These are phyloP conservation scores for Schizaphis graminum DNA, from an alignment of 2,888 invertebrate species.

Conservation along the genomic window DNA sequence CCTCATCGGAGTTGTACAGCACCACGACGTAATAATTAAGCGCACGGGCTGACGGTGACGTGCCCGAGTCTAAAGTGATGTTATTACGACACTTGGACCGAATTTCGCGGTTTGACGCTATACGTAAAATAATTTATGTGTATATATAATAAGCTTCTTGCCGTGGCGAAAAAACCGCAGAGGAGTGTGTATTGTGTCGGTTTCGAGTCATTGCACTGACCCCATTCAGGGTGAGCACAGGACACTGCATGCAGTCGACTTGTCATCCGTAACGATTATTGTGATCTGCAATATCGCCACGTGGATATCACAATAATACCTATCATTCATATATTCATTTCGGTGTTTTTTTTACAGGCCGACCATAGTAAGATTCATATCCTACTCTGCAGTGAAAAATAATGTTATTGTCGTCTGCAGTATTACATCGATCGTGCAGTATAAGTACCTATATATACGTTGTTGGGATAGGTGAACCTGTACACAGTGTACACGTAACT, in stretches of 20 bases:
- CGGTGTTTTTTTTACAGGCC: background rate
- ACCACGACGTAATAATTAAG: background rate
- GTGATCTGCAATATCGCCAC: background rate
- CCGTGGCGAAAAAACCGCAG: background rate
- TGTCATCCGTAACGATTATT: background rate
- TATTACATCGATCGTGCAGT: background rate
- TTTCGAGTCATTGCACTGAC: slow-evolving; percentile 10
- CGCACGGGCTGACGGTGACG: background rate
- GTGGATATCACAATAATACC: background rate
- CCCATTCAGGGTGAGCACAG: slow-evolving; percentile 12
- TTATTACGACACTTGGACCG: background rate
- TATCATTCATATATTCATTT: background rate
- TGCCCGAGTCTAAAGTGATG: background rate
- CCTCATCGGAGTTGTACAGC: background rate
- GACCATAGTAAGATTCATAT: background rate
- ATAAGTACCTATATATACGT: too few species aligned
- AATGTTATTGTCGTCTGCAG: background rate
- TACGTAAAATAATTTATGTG: background rate
- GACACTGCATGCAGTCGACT: background rate
- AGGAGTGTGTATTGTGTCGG: background rate
- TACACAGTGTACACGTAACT: background rate
- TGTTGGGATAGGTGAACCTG: background rate
- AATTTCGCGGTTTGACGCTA: background rate
- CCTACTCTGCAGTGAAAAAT: background rate
- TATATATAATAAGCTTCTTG: background rate